Conservation (phyloP, 2,797 vertebrate genomes). For the Acrossocheilus fasciatus region DNA sequence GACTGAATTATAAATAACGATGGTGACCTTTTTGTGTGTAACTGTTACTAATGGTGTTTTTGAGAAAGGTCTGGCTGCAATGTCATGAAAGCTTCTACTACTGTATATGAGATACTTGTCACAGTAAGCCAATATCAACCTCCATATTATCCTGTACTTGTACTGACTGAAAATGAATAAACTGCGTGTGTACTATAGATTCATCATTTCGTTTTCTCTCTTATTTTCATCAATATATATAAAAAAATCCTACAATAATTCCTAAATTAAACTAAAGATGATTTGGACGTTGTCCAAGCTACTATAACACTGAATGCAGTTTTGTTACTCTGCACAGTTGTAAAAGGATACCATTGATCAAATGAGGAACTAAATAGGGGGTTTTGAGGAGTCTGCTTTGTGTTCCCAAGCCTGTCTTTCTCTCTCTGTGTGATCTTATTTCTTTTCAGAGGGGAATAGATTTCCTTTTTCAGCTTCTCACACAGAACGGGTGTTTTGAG, state of each 20-base stretch:
- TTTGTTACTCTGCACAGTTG: not conserved
- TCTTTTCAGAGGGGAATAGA: slow-evolving; percentile 25
- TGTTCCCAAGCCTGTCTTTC: slow-evolving; percentile 6
- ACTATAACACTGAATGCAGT: not conserved
- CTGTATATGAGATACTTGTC: not conserved
- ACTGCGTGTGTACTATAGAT: not conserved
- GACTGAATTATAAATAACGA: slow-evolving; percentile 21
- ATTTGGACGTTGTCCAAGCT: not conserved
- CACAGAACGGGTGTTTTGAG: slow-evolving; percentile 25
- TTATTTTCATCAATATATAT: not conserved
- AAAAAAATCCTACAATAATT: not conserved
- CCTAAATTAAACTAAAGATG: not conserved
- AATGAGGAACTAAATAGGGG: not conserved
- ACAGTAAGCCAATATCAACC: not conserved
- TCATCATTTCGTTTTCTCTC: not conserved
- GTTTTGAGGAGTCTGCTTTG: slow-evolving; percentile 4
- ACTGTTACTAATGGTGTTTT: slow-evolving; percentile 22
- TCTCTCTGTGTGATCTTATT: not conserved
- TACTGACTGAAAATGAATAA: not conserved
- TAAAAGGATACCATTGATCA: slow-evolving; percentile 14
- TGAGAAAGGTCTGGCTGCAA: slow-evolving; percentile 29
- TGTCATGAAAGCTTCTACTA: not conserved
- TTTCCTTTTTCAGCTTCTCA: slow-evolving; percentile 36
- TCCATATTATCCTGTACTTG: not conserved
- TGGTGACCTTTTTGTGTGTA: not conserved